Base-by-base conservation (phyloP, 2,888 invertebrate genomes). In the Lasioglossum zephyrum region DNA sequence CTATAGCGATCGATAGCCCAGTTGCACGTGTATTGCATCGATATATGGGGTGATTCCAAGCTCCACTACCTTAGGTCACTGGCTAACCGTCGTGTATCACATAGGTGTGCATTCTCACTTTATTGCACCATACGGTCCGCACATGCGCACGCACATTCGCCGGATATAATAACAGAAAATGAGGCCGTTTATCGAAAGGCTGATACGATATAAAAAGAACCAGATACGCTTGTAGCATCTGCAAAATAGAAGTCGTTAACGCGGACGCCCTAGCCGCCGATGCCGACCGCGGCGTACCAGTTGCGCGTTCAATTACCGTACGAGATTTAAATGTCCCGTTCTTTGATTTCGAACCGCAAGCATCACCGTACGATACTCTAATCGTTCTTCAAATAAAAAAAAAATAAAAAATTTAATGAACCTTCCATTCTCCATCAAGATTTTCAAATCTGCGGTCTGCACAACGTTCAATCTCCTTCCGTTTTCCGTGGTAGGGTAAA, bases 1-100 rank as follows among this genome's bases (percentile, higher is more conserved):
- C 87, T 88, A 90, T 85, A 91, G 77, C 87, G 90, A 93, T 94
- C 94, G 93, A 94, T 94, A 94, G 94, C 94, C 93, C 94, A 94
- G 92, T 94, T 94, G 93, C 93, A 93, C 93, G 93, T 93, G 93
- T 92, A 92, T 92, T 91, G 92, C 92, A 93, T 93, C 92, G 93
- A 93, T 91, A 92, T 88, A 89, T 88, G 89, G 85, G 91, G 89
- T 88, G 88, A 89, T 89, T 82, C 89, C 90, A 88, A 89, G 86
- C 90, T 82, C 85, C 82, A 85, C 90, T 91, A 89, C 92, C 90
- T 93, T 93, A 92, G 92, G 93, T 93, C 92, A 92, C 92, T 91
- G 91, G 91, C 90, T 93, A 93, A 93, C 93, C 93, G 91, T 89
- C 91, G 69, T 9, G 91, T 89, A 90, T 90, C 91, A 89, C 90